Evolutionary conservation across 2,797 vertebrate genomes (phyloP).

Genomic region (Acanthurus tractus): DNA sequence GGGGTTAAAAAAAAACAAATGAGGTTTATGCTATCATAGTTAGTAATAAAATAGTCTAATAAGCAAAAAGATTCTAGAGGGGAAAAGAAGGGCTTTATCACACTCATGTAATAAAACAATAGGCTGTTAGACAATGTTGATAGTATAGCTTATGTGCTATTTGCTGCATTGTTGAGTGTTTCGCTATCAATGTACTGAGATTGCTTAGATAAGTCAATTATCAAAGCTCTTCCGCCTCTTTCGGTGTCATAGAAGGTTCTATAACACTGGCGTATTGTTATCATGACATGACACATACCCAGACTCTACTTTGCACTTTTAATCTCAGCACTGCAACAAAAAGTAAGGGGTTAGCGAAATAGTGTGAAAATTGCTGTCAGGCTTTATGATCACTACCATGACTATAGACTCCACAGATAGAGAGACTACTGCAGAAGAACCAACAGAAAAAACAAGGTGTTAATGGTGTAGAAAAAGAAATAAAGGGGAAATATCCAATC

Average conservation of each 20-base stretch:
- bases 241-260: slow-evolving; percentile 30
- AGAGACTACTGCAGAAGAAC: neutral
- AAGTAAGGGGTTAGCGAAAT: slow-evolving; percentile 25
- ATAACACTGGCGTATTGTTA: slow-evolving; percentile 50
- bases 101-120: slow-evolving; percentile 29
- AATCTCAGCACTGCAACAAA: slow-evolving; percentile 17
- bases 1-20: neutral
- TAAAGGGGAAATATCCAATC: neutral
- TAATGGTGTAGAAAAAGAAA: neutral
- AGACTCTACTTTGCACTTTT: slow-evolving; percentile 69
- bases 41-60: neutral
- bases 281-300: slow-evolving; percentile 41
- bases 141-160: slow-evolving; percentile 16
- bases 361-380: slow-evolving; percentile 35
- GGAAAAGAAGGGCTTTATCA: slow-evolving; percentile 29
- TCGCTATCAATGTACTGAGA: slow-evolving; percentile 60
- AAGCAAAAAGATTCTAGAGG: neutral
- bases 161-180: slow-evolving; percentile 39
- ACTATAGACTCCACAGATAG: slow-evolving; percentile 29
- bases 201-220: slow-evolving; percentile 58
- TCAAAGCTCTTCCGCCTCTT: slow-evolving; percentile 58
- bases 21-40: neutral
- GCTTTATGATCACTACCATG: slow-evolving; percentile 52
- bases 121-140: slow-evolving; percentile 1
- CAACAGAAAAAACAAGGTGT: neutral